Percentiles rank a stretch among this genome's conserved stretches.
These are phyloP conservation scores for Drosophila grimshawi DNA, from an alignment of 1,140 invertebrate genomes.

Conservation along the genomic window DNA sequence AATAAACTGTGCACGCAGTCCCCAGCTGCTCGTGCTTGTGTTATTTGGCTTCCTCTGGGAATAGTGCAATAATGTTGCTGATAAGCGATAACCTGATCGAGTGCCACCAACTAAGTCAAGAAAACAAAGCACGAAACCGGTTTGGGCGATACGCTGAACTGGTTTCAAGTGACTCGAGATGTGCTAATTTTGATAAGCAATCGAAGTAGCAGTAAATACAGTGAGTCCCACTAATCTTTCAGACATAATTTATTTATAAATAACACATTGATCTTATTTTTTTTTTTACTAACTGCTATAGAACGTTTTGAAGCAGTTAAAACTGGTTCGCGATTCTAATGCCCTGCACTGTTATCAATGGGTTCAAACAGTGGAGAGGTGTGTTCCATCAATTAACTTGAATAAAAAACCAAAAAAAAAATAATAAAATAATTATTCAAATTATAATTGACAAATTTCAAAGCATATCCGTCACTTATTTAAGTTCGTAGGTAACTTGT, in stretches of 20 bases:
- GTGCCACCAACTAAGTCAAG: slow-evolving; percentile 49
- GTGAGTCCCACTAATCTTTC: slow-evolving; percentile 30
- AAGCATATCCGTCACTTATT: slow-evolving; percentile 6
- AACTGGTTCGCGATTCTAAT: slow-evolving; percentile 40
- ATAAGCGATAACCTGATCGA: slow-evolving; percentile 47
- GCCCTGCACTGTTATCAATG: slow-evolving; percentile 42
- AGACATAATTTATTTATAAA: slow-evolving; percentile 47
- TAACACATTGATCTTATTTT: slow-evolving; percentile 42
- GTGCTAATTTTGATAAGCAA: slow-evolving; percentile 72
- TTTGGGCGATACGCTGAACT: slow-evolving; percentile 54
- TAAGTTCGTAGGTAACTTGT: slow-evolving; percentile 56
- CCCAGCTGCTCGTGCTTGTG: slow-evolving; percentile 31
- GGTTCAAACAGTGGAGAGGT: slow-evolving; percentile 12
- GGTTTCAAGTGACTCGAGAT: slow-evolving; percentile 57
- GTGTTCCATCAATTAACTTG: slow-evolving; percentile 29
- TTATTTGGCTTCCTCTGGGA: slow-evolving; percentile 37
- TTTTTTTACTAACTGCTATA: slow-evolving; percentile 45
- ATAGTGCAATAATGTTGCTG: slow-evolving; percentile 4
- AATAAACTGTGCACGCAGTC: slow-evolving; percentile 50
- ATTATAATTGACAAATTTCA: neutral
- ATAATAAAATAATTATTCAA: slow-evolving; percentile 2
- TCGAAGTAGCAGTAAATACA: slow-evolving; percentile 9
- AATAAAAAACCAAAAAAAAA: neutral
- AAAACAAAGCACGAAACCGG: slow-evolving; percentile 57
- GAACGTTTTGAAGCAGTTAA: slow-evolving; percentile 13